A percentile compares a stretch with the other conserved stretches of the same genome.
Evolutionary conservation across 2,797 vertebrate genomes (phyloP).

Genomic region (Etheostoma perlongum): DNA sequence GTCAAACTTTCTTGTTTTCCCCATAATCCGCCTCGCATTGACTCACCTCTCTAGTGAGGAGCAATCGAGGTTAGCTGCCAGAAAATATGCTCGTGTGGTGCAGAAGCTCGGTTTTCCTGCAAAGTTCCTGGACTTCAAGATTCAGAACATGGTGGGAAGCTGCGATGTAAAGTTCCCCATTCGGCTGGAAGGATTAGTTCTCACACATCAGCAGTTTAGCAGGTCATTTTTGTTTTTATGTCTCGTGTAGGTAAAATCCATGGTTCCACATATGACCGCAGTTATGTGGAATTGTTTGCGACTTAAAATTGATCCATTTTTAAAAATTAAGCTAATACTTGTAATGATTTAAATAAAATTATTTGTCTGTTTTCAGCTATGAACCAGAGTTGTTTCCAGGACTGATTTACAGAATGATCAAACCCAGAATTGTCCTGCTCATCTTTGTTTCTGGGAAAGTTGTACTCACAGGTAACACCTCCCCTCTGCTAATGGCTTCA

Average conservation of each 20-base stretch:
- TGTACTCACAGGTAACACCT: slow-evolving; percentile 94
- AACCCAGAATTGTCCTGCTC: slow-evolving; percentile 98
- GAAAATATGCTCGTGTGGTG: slow-evolving; percentile 98
- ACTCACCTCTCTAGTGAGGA: slow-evolving; percentile 88
- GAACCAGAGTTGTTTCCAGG: slow-evolving; percentile 99
- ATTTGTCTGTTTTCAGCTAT: slow-evolving; percentile 86
- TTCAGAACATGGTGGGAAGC: slow-evolving; percentile 99
- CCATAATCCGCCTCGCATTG: background rate
- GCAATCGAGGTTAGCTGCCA: slow-evolving; percentile 96
- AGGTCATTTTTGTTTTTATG: slow-evolving; percentile 83
- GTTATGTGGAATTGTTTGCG: background rate
- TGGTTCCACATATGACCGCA: background rate
- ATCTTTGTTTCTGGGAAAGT: slow-evolving; percentile 99
- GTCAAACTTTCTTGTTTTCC: background rate
- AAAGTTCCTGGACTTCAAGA: slow-evolving; percentile 99
- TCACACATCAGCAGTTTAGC: slow-evolving; percentile 99
- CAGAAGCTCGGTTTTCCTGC: slow-evolving; percentile 99
- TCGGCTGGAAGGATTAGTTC: slow-evolving; percentile 95
- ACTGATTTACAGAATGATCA: slow-evolving; percentile 99
- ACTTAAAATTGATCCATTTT: too few species aligned
- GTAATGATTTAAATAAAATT: background rate
- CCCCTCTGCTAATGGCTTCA: background rate
- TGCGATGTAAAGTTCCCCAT: slow-evolving; percentile 99
- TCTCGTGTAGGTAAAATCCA: background rate
- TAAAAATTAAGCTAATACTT: background rate